Evolutionary conservation across 1,140 invertebrate species (phyloP).

Genomic region (Mamestra configurata): DNA sequence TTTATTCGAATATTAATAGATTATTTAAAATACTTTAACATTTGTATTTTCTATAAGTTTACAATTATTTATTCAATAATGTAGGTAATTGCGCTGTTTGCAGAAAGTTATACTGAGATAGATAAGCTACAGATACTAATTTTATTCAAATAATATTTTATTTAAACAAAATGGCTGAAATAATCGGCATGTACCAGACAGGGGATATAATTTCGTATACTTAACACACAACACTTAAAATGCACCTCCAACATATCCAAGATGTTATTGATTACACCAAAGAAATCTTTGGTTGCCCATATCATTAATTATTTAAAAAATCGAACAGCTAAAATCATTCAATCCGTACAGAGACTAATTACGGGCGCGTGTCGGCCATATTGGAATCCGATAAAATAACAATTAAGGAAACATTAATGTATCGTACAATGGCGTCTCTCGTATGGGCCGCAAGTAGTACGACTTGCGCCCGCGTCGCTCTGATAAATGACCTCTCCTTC

Average conservation of each 20-base stretch:
- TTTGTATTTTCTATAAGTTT: too few species aligned
- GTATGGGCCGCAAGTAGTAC: constrained; percentile 18
- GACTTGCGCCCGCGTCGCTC: constrained; percentile 69
- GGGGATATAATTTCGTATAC: background rate
- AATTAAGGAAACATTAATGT: constrained; percentile 83
- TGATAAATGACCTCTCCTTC: constrained; percentile 82
- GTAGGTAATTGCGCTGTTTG: too few species aligned
- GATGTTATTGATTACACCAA: constrained; percentile 43
- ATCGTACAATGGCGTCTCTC: constrained; percentile 69
- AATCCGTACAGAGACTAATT: constrained; percentile 71
- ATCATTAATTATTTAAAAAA: constrained; percentile 53
- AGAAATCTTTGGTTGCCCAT: constrained; percentile 32
- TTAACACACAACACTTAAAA: background rate
- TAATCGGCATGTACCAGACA: background rate
- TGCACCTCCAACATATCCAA: constrained; percentile 6
- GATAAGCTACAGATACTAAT: too few species aligned
- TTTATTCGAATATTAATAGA: constrained; percentile 6
- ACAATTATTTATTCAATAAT: too few species aligned
- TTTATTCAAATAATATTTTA: too few species aligned
- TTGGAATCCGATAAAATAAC: constrained; percentile 84
- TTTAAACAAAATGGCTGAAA: too few species aligned
- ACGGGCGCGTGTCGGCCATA: constrained; percentile 73
- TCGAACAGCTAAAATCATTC: constrained; percentile 51
- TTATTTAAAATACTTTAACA: background rate
- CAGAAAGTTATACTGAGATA: too few species aligned